A percentile compares a stretch with the other conserved stretches of the same genome.
phyloP scores from a whole-genome alignment of 2,888 invertebrate genomes.

The Clunio marinus region DNA sequence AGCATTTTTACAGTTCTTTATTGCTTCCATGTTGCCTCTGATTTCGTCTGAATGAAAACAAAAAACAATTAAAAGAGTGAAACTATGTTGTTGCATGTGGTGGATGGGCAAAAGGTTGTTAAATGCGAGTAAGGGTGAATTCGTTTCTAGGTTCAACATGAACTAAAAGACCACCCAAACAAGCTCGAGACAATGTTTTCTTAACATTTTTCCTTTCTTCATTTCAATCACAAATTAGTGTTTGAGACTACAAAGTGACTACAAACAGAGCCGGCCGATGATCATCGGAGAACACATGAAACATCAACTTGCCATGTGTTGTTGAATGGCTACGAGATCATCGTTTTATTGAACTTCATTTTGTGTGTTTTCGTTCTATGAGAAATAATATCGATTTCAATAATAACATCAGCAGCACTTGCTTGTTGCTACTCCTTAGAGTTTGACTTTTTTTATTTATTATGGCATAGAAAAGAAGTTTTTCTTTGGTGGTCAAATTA shows the following conservation, averaged over 20 bases:
- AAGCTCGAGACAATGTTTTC: neutral
- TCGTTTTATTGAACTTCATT: neutral
- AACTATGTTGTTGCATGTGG: neutral
- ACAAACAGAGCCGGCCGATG: slow-evolving; percentile 3
- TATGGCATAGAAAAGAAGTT: neutral
- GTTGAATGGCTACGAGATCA: neutral
- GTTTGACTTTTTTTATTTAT: neutral
- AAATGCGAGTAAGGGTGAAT: neutral
- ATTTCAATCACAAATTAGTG: slow-evolving; percentile 3
- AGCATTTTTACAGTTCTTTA: slow-evolving; percentile 19
- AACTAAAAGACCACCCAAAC: slow-evolving; percentile 4
- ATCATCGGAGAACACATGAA: neutral
- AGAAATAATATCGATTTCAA: slow-evolving; percentile 25
- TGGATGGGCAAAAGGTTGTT: neutral
- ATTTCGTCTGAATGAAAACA: neutral
- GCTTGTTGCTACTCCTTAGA: neutral
- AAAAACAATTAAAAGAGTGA: slow-evolving; percentile 25
- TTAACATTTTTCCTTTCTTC: neutral
- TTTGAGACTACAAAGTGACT: slow-evolving; percentile 17
- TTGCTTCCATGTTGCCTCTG: slow-evolving; percentile 37
- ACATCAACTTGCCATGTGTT: neutral
- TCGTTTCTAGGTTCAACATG: neutral
- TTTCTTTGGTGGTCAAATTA: slow-evolving; percentile 13
- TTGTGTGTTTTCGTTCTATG: neutral
- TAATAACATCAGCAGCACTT: slow-evolving; percentile 8